Percentiles rank a stretch among this genome's conserved stretches.
Evolutionary conservation across 2,113 vertebrate genomes (phyloP).

Genomic region (Poeciliopsis retropinna): DNA sequence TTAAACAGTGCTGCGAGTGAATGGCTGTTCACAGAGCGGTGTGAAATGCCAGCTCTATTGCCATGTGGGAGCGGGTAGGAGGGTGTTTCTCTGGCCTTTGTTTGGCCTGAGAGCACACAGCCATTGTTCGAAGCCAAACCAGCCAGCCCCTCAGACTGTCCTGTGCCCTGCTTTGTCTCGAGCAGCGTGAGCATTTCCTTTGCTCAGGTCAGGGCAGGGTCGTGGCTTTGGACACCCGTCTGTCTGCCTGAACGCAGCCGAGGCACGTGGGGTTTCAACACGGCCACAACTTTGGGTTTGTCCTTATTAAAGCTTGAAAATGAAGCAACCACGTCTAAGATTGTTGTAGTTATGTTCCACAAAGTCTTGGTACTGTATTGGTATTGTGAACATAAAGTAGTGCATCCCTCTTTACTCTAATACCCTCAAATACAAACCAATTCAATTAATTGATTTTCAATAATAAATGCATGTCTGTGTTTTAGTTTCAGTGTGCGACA

Average conservation of each 20-base stretch:
- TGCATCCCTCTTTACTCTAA: too few species aligned
- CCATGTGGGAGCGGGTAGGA: constrained; percentile 74
- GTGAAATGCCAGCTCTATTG: constrained; percentile 84
- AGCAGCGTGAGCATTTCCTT: constrained; percentile 82
- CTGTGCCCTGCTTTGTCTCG: constrained; percentile 80
- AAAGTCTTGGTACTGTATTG: too few species aligned
- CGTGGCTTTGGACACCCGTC: constrained; percentile 82
- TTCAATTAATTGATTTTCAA: too few species aligned
- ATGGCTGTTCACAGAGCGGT: constrained; percentile 81
- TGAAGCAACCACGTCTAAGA: neutral
- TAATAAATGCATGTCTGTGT: too few species aligned
- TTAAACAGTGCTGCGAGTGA: constrained; percentile 87
- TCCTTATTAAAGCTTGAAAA: neutral
- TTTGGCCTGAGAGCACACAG: constrained; percentile 78
- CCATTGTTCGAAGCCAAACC: constrained; percentile 76
- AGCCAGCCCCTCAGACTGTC: constrained; percentile 81
- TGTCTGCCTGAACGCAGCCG: constrained; percentile 51
- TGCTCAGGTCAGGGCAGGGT: constrained; percentile 82
- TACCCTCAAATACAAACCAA: too few species aligned
- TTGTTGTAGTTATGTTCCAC: neutral
- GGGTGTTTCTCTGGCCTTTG: constrained; percentile 78
- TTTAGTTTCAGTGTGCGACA: too few species aligned
- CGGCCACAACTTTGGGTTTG: neutral
- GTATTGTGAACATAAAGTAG: too few species aligned
- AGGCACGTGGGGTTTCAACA: constrained; percentile 27